These are phyloP conservation scores for Scolopax mira DNA, from an alignment of 2,113 vertebrate species.

Conservation along the genomic window DNA sequence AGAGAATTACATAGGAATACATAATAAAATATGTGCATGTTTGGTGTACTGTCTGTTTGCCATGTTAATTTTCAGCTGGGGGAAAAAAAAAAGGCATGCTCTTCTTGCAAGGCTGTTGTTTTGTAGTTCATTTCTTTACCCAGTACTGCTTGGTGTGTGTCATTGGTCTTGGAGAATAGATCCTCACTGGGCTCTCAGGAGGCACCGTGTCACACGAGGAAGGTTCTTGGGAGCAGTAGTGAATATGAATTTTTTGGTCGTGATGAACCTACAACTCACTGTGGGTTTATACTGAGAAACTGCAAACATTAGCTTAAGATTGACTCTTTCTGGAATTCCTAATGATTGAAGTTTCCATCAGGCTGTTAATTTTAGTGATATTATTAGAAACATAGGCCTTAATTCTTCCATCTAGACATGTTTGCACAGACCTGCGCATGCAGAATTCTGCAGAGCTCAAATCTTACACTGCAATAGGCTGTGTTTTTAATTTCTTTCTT, in stretches of 20 bases:
- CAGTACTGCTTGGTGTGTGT: neutral
- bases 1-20: neutral
- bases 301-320: neutral
- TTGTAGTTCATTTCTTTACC: neutral
- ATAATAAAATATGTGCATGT: neutral
- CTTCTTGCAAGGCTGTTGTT: neutral
- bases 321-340: neutral
- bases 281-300: neutral
- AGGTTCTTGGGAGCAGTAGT: neutral
- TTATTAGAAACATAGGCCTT: neutral
- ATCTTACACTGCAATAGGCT: neutral
- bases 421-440: neutral
- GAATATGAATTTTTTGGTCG: neutral
- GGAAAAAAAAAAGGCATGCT: neutral
- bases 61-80: neutral
- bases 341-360: neutral
- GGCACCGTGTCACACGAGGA: neutral
- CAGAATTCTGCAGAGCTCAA: neutral
- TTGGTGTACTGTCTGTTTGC: neutral
- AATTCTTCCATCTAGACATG: neutral
- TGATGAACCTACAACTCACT: neutral
- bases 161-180: neutral
- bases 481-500: rapidly evolving
- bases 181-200: neutral
- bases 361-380: neutral